Conservation (phyloP, 1,140 invertebrate species). For the Planococcus citri region DNA sequence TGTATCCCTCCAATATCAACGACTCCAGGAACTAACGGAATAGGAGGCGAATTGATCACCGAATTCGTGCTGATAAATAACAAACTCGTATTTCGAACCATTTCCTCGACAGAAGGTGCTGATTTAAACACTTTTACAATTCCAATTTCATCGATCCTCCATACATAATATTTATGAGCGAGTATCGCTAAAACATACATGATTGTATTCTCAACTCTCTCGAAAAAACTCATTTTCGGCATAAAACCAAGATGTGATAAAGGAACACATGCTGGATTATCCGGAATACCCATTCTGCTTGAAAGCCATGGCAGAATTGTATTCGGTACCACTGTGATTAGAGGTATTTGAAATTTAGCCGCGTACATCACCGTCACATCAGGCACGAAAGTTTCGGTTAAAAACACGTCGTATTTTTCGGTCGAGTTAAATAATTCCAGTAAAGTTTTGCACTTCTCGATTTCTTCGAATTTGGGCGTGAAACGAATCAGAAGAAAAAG, state of each 20-base stretch:
- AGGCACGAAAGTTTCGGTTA: slow-evolving; percentile 30
- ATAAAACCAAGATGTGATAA: slow-evolving; percentile 16
- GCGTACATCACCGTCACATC: slow-evolving; percentile 29
- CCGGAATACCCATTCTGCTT: slow-evolving; percentile 30
- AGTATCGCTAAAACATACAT: slow-evolving; percentile 20
- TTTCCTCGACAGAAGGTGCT: slow-evolving; percentile 37
- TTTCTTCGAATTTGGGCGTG: no score
- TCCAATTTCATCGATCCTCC: neutral
- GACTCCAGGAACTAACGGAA: slow-evolving; percentile 44
- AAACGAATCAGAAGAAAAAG: no score
- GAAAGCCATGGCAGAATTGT: slow-evolving; percentile 46
- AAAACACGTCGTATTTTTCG: slow-evolving; percentile 21
- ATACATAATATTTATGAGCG: neutral
- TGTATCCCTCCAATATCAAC: slow-evolving; percentile 56
- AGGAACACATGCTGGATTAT: slow-evolving; percentile 27
- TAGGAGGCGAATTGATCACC: slow-evolving; percentile 42
- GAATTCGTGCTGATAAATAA: slow-evolving; percentile 51
- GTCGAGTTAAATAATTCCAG: no score
- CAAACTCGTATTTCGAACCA: slow-evolving; percentile 44
- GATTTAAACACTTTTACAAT: slow-evolving; percentile 25
- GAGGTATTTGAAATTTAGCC: slow-evolving; percentile 34
- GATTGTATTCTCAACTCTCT: slow-evolving; percentile 25
- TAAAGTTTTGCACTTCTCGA: no score
- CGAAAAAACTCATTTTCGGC: slow-evolving; percentile 25
- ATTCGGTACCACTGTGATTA: slow-evolving; percentile 43